Percentiles rank a stretch among this genome's conserved stretches.
These are phyloP conservation scores for Micromesistius poutassou DNA, from an alignment of 2,797 vertebrate genomes.

Conservation along the genomic window DNA sequence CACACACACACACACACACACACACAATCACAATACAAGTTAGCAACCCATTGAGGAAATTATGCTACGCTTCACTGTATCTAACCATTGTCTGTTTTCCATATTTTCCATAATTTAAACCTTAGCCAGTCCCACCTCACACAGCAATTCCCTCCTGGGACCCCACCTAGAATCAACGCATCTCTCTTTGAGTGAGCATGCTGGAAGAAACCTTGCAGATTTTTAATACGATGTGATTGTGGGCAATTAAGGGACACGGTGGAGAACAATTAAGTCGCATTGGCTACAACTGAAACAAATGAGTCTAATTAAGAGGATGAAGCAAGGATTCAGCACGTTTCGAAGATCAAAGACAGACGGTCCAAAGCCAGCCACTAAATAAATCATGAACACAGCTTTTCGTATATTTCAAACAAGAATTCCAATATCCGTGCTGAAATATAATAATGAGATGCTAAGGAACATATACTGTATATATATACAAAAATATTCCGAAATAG, in stretches of 20 bases:
- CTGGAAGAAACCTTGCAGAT: background rate
- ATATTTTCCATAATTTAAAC: background rate
- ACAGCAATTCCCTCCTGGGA: background rate
- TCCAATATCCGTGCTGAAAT: background rate
- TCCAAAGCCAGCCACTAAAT: no score
- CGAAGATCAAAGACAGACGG: background rate
- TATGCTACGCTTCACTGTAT: background rate
- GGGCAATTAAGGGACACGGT: background rate
- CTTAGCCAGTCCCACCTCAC: background rate
- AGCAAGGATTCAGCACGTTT: background rate
- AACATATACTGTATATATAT: background rate
- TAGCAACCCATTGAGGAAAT: background rate
- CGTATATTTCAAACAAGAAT: background rate
- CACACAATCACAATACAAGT: background rate
- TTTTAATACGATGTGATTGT: background rate
- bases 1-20: background rate
- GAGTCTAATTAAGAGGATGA: background rate
- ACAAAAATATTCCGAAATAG: background rate
- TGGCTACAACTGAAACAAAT: background rate
- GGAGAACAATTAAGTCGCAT: background rate
- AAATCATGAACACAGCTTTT: no score
- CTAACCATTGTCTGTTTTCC: background rate
- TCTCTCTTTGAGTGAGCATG: background rate
- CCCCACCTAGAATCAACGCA: background rate
- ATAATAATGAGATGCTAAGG: background rate